Evolutionary conservation across 2,888 invertebrate species (phyloP).

Genomic region (Tenthredo scrophulariae): DNA sequence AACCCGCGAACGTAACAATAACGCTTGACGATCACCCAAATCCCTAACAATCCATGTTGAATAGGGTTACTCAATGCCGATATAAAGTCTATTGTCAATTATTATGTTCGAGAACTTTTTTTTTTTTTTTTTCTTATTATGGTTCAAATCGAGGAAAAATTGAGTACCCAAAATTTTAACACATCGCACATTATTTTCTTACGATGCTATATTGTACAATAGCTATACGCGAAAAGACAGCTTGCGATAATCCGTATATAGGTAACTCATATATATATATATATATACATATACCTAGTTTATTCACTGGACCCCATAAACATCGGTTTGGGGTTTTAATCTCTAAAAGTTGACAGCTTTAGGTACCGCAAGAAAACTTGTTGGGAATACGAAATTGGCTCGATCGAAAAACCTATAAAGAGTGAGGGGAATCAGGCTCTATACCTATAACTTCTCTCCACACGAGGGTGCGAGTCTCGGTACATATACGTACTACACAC

Average conservation of each 20-base stretch:
- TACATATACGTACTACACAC: background rate
- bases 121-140: background rate
- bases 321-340: slow-evolving; percentile 29
- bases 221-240: background rate
- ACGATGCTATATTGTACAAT: background rate
- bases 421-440: background rate
- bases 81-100: slow-evolving; percentile 36
- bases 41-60: slow-evolving; percentile 30
- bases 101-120: background rate
- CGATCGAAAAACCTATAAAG: slow-evolving; percentile 32
- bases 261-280: background rate
- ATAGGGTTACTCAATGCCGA: slow-evolving; percentile 15
- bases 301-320: slow-evolving; percentile 13
- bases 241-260: slow-evolving; percentile 14
- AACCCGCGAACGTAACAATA: slow-evolving; percentile 26
- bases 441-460: background rate
- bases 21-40: slow-evolving; percentile 33
- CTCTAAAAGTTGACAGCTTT: slow-evolving; percentile 20
- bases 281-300: background rate
- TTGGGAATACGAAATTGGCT: slow-evolving; percentile 36
- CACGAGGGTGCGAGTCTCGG: slow-evolving; percentile 6
- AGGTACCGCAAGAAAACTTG: slow-evolving; percentile 19
- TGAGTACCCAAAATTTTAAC: background rate
- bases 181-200: background rate
- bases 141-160: background rate